phyloP scores from a whole-genome alignment of 2,113 vertebrate species.

The Myodes glareolus region DNA sequence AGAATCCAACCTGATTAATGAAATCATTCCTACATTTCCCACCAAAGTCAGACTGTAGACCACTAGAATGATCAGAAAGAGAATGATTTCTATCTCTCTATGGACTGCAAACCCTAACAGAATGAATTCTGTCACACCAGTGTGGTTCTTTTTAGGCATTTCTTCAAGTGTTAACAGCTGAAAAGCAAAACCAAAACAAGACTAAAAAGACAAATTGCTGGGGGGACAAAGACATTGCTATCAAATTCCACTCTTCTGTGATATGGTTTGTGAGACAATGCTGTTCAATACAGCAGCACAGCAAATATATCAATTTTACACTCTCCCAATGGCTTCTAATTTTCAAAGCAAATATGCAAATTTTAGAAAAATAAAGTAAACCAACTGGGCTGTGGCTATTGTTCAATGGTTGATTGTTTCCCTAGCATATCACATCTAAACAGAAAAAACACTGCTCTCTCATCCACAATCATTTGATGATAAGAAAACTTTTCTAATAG shows the following conservation, averaged over 20 bases:
- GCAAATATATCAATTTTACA: background rate
- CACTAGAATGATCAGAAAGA: conserved; percentile 51
- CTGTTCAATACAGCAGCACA: background rate
- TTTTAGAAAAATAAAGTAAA: background rate
- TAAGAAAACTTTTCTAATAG: background rate
- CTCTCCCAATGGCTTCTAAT: background rate
- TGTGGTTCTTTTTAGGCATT: conserved; percentile 49
- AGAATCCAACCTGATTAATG: conserved; percentile 37
- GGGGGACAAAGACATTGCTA: background rate
- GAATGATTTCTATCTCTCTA: conserved; percentile 34
- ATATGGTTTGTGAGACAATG: background rate
- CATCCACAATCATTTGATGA: background rate
- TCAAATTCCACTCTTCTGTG: fast-evolving
- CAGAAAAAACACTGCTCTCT: background rate
- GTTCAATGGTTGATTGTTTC: background rate
- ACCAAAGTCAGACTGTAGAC: conserved; percentile 57
- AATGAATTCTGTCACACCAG: conserved; percentile 59
- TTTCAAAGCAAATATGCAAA: background rate
- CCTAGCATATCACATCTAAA: background rate
- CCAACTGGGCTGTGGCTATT: background rate
- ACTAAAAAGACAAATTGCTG: background rate
- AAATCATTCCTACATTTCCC: conserved; percentile 68
- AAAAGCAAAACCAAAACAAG: background rate
- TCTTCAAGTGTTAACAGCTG: background rate
- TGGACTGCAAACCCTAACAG: conserved; percentile 50